Evolutionary conservation across 2,888 invertebrate species (phyloP).

Genomic region (Lottia scabra): DNA sequence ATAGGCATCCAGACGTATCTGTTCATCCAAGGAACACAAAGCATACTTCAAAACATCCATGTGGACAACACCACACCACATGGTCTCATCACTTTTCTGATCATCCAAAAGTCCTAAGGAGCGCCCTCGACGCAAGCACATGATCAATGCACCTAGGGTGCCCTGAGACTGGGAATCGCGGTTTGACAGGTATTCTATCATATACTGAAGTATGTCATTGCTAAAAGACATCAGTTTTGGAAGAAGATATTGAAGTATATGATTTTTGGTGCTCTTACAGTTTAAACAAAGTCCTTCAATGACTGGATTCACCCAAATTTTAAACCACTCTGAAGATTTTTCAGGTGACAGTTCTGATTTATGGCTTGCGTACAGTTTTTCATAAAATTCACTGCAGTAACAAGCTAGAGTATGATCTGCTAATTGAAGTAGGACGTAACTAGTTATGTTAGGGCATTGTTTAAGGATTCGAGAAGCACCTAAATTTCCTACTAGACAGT

Average conservation of each 20-base stretch:
- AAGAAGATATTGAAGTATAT: constrained; percentile 59
- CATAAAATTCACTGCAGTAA: constrained; percentile 74
- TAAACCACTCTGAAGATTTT: constrained; percentile 67
- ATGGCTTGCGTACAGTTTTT: constrained; percentile 69
- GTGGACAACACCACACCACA: constrained; percentile 74
- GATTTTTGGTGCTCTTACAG: constrained; percentile 48
- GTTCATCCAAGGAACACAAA: constrained; percentile 74
- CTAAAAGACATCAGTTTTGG: constrained; percentile 57
- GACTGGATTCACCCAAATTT: constrained; percentile 72
- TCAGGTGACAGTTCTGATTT: constrained; percentile 19
- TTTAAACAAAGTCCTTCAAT: constrained; percentile 52
- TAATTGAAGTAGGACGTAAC: constrained; percentile 65
- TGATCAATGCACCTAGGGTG: constrained; percentile 55
- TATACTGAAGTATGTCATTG: constrained; percentile 45
- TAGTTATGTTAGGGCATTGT: constrained; percentile 66
- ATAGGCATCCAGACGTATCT: constrained; percentile 78
- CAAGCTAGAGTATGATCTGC: constrained; percentile 68
- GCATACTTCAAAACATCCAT: constrained; percentile 73
- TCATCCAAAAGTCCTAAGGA: constrained; percentile 46
- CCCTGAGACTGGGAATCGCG: constrained; percentile 9
- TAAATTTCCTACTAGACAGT: constrained; percentile 67
- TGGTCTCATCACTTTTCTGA: constrained; percentile 18
- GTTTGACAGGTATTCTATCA: constrained; percentile 39
- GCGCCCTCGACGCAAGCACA: constrained; percentile 59
- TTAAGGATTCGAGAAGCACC: constrained; percentile 66